These are phyloP conservation scores for Ditylenchus weischeri DNA, from an alignment of 2,888 invertebrate species.

Conservation along the genomic window DNA sequence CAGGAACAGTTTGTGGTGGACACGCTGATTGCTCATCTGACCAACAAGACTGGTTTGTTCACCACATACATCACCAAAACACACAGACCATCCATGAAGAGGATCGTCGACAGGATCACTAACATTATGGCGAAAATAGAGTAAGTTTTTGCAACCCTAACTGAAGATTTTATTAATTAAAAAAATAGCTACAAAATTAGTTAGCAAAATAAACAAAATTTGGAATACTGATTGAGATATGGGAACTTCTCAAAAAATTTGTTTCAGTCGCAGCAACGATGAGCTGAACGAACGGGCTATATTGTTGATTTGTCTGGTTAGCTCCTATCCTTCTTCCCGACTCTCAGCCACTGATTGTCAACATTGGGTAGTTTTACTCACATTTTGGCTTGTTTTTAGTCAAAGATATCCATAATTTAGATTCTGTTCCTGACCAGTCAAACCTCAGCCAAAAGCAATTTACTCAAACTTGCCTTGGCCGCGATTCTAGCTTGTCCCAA, in stretches of 20 bases:
- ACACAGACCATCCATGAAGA: not conserved
- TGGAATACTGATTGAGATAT: too few relatives aligned
- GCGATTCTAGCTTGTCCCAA: conserved; percentile 32
- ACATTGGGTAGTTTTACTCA: conserved; percentile 6
- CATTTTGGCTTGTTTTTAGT: conserved; percentile 2
- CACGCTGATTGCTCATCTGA: not conserved
- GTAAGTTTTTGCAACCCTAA: not conserved
- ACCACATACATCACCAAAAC: not conserved
- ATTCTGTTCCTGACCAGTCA: conserved; percentile 21
- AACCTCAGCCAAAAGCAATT: conserved; percentile 12
- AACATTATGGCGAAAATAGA: conserved; percentile 2
- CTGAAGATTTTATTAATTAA: too few relatives aligned
- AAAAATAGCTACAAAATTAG: too few relatives aligned
- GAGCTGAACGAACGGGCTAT: conserved; percentile 22
- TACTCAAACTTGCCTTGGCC: conserved; percentile 31
- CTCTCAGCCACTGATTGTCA: conserved; percentile 19
- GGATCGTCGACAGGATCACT: not conserved
- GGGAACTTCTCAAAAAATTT: not conserved
- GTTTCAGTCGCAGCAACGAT: not conserved
- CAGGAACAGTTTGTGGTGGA: conserved; percentile 9
- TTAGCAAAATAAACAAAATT: too few relatives aligned
- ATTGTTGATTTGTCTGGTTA: conserved; percentile 25
- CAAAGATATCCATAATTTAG: not conserved
- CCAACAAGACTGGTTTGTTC: not conserved
- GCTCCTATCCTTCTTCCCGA: conserved; percentile 21